Evolutionary conservation across 2,888 invertebrate species (phyloP).

Genomic region (Oscheius myriophilus): DNA sequence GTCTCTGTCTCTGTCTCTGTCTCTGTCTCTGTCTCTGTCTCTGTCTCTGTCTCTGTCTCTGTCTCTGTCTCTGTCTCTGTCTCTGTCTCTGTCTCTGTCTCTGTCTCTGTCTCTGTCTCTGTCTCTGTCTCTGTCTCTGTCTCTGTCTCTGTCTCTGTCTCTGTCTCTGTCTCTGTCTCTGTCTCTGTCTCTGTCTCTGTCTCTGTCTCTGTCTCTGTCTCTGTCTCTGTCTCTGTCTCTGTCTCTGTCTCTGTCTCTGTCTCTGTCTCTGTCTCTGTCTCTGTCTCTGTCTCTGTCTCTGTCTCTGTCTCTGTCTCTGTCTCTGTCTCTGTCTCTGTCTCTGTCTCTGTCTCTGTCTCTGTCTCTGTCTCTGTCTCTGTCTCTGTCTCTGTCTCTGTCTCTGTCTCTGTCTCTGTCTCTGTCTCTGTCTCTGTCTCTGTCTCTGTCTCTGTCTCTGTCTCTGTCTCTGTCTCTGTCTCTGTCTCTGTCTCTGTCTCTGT

Average conservation of each 20-base stretch:
- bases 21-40: conserved; percentile 2
- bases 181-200: background rate
- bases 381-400: conserved; percentile 14
- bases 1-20: background rate
- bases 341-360: conserved; percentile 6
- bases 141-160: background rate
- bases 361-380: conserved; percentile 13
- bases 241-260: conserved; percentile 1
- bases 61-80: background rate
- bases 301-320: background rate
- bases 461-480: conserved; percentile 12
- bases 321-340: background rate
- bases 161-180: background rate
- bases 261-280: background rate
- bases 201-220: background rate
- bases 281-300: background rate
- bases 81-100: conserved; percentile 3
- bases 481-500: conserved; percentile 12
- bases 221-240: background rate
- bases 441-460: conserved; percentile 16
- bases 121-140: background rate
- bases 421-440: conserved; percentile 9
- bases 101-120: background rate
- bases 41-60: background rate
- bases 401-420: conserved; percentile 9